Conservation (phyloP, 2,113 vertebrate species). For the Fukomys damarensis region DNA sequence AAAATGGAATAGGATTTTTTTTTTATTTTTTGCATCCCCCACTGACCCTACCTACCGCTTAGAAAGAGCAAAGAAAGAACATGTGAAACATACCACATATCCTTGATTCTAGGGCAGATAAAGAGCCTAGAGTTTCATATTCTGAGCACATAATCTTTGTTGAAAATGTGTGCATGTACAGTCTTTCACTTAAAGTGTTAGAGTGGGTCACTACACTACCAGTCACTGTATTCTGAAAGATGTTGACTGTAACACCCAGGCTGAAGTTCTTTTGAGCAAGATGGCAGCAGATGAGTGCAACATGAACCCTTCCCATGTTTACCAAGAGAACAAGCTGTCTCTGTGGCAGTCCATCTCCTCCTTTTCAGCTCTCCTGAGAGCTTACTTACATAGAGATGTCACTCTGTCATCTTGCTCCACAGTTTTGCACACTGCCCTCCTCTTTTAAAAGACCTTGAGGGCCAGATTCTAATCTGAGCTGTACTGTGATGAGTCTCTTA, state of each 20-base stretch:
- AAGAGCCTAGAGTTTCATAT: conserved; percentile 72
- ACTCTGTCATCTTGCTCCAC: conserved; percentile 65
- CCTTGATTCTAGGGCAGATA: conserved; percentile 66
- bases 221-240: conserved; percentile 84
- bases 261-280: conserved; percentile 79
- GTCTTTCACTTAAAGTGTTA: conserved; percentile 79
- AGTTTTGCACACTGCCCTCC: conserved; percentile 47
- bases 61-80: neutral
- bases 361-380: conserved; percentile 66
- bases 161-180: conserved; percentile 79
- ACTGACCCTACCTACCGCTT: neutral
- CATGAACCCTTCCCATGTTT: conserved; percentile 9
- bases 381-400: conserved; percentile 71
- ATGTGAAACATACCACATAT: neutral
- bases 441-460: conserved; percentile 78
- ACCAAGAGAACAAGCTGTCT: conserved; percentile 52
- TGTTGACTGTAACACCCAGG: conserved; percentile 75
- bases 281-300: conserved; percentile 74
- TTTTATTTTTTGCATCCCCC: neutral
- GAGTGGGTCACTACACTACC: conserved; percentile 82
- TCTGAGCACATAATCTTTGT: conserved; percentile 64
- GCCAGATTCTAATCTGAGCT: conserved; percentile 75
- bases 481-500: conserved; percentile 47
- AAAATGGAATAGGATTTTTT: neutral
- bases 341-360: conserved; percentile 47